phyloP scores from a whole-genome alignment of 2,797 vertebrate genomes.

The Cygnus olor region DNA sequence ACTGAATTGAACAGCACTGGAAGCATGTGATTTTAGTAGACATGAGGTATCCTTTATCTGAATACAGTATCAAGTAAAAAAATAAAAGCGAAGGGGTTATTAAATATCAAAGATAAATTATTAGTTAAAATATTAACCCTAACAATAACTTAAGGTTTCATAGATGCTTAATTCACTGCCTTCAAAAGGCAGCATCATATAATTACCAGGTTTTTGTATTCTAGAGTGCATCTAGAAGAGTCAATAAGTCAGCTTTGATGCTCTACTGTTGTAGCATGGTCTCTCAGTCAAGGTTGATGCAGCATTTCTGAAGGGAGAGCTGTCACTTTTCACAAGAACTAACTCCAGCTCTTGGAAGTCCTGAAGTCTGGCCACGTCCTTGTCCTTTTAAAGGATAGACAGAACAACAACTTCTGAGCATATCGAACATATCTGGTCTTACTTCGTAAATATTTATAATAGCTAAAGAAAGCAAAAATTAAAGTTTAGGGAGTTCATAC shows the following conservation, averaged over 20 bases:
- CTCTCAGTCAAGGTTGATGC: conserved; percentile 76
- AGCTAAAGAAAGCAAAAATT: not conserved
- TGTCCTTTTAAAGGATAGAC: conserved; percentile 82
- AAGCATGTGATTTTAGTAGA: conserved; percentile 7
- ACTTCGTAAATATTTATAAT: not conserved
- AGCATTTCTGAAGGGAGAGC: conserved; percentile 75
- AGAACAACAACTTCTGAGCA: not conserved
- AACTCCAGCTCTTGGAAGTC: conserved; percentile 95
- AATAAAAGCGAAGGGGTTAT: conserved; percentile 42
- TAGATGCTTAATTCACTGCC: not conserved
- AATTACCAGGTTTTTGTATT: not conserved
- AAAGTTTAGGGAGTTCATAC: not conserved
- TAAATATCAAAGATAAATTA: conserved; percentile 58
- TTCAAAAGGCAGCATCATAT: not conserved
- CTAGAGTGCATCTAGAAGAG: not conserved
- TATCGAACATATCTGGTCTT: not conserved
- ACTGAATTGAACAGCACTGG: not conserved
- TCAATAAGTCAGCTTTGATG: conserved; percentile 90
- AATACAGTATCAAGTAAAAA: conserved; percentile 55
- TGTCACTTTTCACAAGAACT: conserved; percentile 81
- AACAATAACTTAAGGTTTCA: conserved; percentile 58
- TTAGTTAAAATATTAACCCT: conserved; percentile 64
- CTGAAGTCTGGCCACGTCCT: conserved; percentile 90
- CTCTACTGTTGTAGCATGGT: conserved; percentile 89
- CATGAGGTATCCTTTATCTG: conserved; percentile 43